Evolutionary conservation across 2,797 vertebrate genomes (phyloP), one percentile per base, ranked within the genome.

Genomic region (Hippocampus kuda): DNA sequence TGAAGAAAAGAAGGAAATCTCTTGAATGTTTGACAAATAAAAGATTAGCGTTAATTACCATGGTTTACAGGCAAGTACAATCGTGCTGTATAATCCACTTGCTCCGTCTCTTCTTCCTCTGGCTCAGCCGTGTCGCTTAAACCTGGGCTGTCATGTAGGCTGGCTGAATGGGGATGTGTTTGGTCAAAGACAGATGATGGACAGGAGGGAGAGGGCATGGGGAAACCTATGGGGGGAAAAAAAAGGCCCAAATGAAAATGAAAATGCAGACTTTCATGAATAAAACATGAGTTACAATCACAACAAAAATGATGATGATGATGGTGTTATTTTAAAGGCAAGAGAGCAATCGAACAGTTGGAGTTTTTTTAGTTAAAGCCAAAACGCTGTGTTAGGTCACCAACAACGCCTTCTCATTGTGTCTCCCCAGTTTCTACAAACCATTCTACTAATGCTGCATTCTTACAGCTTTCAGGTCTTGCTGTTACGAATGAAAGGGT

Each of bases 161-260:
- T 70, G 73, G 77, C 70, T 78, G 84, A 82, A 26, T 82, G 84
- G 66, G 79, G 80, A 80, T 84, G 86, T 82, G 85, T 88, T 76
- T 86, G 88, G 82, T 87, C 86, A 86, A 82, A 85, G 86, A 85
- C 82, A 84, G 85, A 80, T 85, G 86, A 80, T 77, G 81, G 78
- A 83, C 83, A 86, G 77, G 84, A 83, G 71, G 86, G 86, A 76
- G 88, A 86, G 80, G 79, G 86, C 88, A 89, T 88, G 87, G 84
- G 81, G 85, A 85, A 84, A 83, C 86, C 88, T 88, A 80, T 71
- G 66, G 65, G 79, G 80, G 64, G 65, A 80, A 81, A 74, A 85
- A 68, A 83, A 53, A 82, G 71, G 61, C 69, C 70, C 71, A 72
- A 73, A 68, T 49, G 48, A 67, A 69, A 71, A 70, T 51, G 57